Conservation (phyloP, 1,140 invertebrate genomes). For the Nymphalis io region DNA sequence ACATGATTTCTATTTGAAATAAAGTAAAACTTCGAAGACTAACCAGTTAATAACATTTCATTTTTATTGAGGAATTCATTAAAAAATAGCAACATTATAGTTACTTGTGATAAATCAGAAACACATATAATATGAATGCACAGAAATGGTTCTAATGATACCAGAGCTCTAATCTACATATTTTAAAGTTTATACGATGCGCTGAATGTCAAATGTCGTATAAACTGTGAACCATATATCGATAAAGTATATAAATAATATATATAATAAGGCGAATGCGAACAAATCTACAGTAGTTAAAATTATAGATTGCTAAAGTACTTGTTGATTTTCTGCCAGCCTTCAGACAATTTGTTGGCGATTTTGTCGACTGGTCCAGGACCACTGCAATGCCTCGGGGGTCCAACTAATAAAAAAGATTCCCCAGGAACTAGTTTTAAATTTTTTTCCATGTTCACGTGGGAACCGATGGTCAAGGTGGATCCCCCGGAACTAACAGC, state of each 20-base stretch:
- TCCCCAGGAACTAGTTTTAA: slow-evolving; percentile 65
- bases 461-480: slow-evolving; percentile 47
- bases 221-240: background rate
- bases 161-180: background rate
- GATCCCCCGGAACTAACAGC: slow-evolving; percentile 62
- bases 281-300: too few relatives aligned
- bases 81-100: too few relatives aligned
- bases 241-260: background rate
- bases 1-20: too few relatives aligned
- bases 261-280: too few relatives aligned
- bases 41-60: too few relatives aligned
- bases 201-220: background rate
- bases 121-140: too few relatives aligned
- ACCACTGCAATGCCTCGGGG: slow-evolving; percentile 65
- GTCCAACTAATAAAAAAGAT: slow-evolving; percentile 57
- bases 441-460: slow-evolving; percentile 52
- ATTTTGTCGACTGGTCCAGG: slow-evolving; percentile 76
- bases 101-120: too few relatives aligned
- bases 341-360: slow-evolving; percentile 68
- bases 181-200: background rate
- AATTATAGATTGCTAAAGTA: slow-evolving; percentile 62
- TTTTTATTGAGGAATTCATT: too few relatives aligned
- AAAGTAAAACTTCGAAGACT: too few relatives aligned
- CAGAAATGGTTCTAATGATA: too few relatives aligned
- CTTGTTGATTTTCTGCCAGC: slow-evolving; percentile 75